Evolutionary conservation across 2,113 vertebrate genomes (phyloP).

Genomic region (Pholis gunnellus): DNA sequence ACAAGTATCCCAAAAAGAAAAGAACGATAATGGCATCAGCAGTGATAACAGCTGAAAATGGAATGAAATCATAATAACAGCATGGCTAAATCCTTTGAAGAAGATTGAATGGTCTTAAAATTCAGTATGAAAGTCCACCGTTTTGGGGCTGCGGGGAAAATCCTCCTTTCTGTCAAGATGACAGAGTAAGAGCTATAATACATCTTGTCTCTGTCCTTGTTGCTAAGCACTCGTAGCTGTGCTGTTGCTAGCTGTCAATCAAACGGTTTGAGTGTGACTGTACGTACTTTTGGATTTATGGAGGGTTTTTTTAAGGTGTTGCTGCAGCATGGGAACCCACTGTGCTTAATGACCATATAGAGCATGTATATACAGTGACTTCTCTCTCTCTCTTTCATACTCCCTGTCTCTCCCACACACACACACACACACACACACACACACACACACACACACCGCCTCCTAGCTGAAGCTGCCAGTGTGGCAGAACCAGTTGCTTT

Average conservation of each 20-base stretch:
- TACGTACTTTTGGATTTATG: constrained; percentile 6
- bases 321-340: not conserved
- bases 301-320: not conserved
- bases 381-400: not conserved
- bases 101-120: not conserved
- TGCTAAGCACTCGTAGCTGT: constrained; percentile 38
- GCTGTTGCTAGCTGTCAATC: constrained; percentile 45
- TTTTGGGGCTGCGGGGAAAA: constrained; percentile 17
- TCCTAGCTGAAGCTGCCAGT: constrained; percentile 75
- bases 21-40: not conserved
- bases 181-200: constrained; percentile 41
- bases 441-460: constrained; percentile 50
- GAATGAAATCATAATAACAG: not conserved
- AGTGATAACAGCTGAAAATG: not conserved
- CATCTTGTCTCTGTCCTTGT: constrained; percentile 39
- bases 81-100: no score
- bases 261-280: not conserved
- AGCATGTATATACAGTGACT: constrained; percentile 7
- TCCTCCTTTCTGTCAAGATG: constrained; percentile 2
- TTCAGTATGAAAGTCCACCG: not conserved
- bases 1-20: not conserved
- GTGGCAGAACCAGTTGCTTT: constrained; percentile 73
- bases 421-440: constrained; percentile 26
- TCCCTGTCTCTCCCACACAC: not conserved
- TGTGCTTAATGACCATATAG: not conserved